Evolutionary conservation across 2,113 vertebrate genomes (phyloP).

Genomic region (Anhinga anhinga): DNA sequence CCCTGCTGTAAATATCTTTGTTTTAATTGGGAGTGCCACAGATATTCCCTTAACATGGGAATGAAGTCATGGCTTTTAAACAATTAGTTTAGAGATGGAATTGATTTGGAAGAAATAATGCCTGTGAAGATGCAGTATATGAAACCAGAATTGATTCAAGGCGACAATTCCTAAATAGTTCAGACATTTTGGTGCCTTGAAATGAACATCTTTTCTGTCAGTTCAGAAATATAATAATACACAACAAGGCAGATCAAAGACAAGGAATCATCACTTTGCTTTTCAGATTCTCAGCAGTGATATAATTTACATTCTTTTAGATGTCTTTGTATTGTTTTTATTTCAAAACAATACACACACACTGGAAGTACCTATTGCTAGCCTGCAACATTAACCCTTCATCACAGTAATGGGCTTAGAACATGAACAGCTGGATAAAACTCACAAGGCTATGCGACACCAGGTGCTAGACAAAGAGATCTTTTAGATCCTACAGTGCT

Average conservation of each 20-base stretch:
- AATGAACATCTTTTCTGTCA: constrained; percentile 75
- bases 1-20: neutral
- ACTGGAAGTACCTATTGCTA: neutral
- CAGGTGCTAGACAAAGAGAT: neutral
- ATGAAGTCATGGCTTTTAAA: constrained; percentile 75
- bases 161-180: constrained; percentile 74
- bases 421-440: neutral
- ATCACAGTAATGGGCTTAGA: neutral
- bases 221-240: constrained; percentile 69
- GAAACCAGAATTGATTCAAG: constrained; percentile 79
- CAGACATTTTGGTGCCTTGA: constrained; percentile 84
- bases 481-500: neutral
- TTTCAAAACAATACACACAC: neutral
- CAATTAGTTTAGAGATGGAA: constrained; percentile 75
- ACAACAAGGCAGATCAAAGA: constrained; percentile 40
- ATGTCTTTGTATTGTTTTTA: neutral
- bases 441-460: neutral
- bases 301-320: constrained; percentile 36
- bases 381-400: neutral
- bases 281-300: neutral
- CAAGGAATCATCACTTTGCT: constrained; percentile 20
- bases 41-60: constrained; percentile 56
- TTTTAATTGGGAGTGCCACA: constrained; percentile 30
- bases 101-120: constrained; percentile 76
- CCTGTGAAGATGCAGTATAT: constrained; percentile 60